Evolutionary conservation across 2,888 invertebrate genomes (phyloP), one percentile per base, ranked within the genome.

Genomic region (Cataglyphis albicans): DNA sequence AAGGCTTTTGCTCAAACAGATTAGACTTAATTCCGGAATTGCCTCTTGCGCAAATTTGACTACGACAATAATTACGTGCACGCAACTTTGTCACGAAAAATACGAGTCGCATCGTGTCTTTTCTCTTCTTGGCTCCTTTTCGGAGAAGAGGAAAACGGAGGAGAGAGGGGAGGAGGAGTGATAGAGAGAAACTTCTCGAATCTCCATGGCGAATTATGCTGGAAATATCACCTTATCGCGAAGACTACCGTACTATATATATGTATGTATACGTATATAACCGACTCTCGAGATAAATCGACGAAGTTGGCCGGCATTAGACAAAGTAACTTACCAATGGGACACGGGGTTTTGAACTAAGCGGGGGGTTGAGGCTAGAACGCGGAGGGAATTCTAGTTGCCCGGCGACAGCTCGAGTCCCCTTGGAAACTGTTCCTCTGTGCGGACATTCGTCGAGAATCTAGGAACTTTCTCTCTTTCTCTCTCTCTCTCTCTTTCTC

Each of bases 371-470:
- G 76, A 86, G 70, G 78, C 68, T 68, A 68, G 76, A 78, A 72
- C 72, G 52, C n/a, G 78, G 72, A 48, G 76, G 70, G 75, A 84
- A 87, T 86, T 80, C 75, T 75, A 85, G 89, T 88, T 87, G 85
- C 84, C 76, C 76, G 74, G 83, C 86, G 86, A 89, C 87, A 83
- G 65, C 67, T 81, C 73, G 83, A 83, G 74, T 82, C 85, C 80
- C 87, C 84, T 89, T 87, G 86, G 90, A 89, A 90, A 90, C 88
- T 84, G 89, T 90, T 87, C 83, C 86, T 75, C 55, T 67, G 67
- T 52, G 55, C 78, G 86, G 88, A 89, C 78, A 89, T 87, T 87
- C 86, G 76, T 83, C 57, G 48, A 59, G 80, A 78, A 78, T 70
- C 41, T 74, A 25, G 48, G 64, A 81, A 68, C 35, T 75, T 21